Evolutionary conservation across 2,113 vertebrate genomes (phyloP).

Genomic region (cat (Felis catus)): F.catus_Fca126_mat1.0 CM031426.1:49853001-49853500

Average conservation of each 20-base stretch:
- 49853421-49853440: not conserved
- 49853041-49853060: not conserved
- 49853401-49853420: not conserved
- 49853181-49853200: too few relatives aligned
- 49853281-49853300: too few relatives aligned
- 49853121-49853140: too few relatives aligned
- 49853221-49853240: too few relatives aligned
- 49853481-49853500: not conserved
- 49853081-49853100: not conserved
- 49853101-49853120: too few relatives aligned
- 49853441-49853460: not conserved
- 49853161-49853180: too few relatives aligned
- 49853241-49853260: too few relatives aligned
- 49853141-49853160: too few relatives aligned
- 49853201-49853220: too few relatives aligned
- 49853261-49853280: too few relatives aligned
- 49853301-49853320: too few relatives aligned
- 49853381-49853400: not conserved
- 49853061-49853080: not conserved
- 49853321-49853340: not conserved
- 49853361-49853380: not conserved
- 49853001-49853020: not conserved
- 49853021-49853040: not conserved
- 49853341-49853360: not conserved
- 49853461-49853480: not conserved